phyloP scores from a whole-genome alignment of 2,888 invertebrate genomes.

The Sarcophaga carnaria region DNA sequence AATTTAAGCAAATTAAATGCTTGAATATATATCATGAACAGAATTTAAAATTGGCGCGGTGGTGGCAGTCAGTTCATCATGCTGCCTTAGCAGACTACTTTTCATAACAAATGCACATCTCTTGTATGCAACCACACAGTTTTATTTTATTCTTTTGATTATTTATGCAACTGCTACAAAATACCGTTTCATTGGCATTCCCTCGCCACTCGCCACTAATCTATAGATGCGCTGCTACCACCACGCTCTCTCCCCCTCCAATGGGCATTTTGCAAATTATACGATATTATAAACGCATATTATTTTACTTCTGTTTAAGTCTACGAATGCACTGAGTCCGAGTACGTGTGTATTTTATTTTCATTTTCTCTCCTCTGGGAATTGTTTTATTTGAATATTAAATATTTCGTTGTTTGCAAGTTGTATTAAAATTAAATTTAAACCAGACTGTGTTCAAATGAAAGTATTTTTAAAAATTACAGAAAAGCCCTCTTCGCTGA shows the following conservation, averaged over 20 bases:
- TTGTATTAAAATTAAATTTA: conserved; percentile 35
- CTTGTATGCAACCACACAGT: background rate
- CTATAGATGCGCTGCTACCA: too few relatives aligned
- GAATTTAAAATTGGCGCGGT: background rate
- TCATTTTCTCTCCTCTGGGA: conserved; percentile 40
- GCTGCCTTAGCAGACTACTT: conserved; percentile 63
- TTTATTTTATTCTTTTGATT: conserved; percentile 38
- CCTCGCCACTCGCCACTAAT: conserved; percentile 27
- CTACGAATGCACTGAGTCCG: conserved; percentile 13
- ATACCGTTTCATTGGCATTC: conserved; percentile 69
- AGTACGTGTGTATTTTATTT: conserved; percentile 8
- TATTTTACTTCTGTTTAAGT: background rate
- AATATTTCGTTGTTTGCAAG: conserved; percentile 16
- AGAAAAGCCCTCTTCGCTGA: conserved; percentile 64
- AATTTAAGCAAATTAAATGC: conserved; percentile 61
- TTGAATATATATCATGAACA: background rate
- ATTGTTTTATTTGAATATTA: conserved; percentile 34
- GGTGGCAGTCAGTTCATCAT: conserved; percentile 45
- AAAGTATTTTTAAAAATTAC: background rate
- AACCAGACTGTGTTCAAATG: conserved; percentile 22
- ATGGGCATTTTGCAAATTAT: conserved; percentile 52
- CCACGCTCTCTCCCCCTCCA: background rate
- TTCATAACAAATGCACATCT: conserved; percentile 66
- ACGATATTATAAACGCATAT: conserved; percentile 5
- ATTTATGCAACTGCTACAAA: conserved; percentile 72